phyloP scores from a whole-genome alignment of 2,888 invertebrate species.

The Drosophila nr. perissopoda region DNA sequence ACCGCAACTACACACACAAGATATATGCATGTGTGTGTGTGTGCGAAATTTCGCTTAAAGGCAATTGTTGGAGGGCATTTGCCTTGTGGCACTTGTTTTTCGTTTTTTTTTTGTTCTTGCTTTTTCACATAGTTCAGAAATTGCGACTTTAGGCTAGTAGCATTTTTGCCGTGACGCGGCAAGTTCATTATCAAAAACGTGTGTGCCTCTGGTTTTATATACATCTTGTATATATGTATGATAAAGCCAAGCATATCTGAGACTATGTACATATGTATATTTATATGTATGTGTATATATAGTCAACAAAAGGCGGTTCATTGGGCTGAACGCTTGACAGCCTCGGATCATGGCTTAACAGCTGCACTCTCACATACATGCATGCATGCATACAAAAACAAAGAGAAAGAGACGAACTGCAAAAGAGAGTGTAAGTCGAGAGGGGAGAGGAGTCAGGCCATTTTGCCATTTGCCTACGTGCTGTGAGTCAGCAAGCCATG shows the following conservation, averaged over 20 bases:
- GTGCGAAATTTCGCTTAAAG: slow-evolving; percentile 55
- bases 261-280: slow-evolving; percentile 9
- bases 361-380: slow-evolving; percentile 57
- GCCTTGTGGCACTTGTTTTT: slow-evolving; percentile 56
- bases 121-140: slow-evolving; percentile 65
- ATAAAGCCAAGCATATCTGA: slow-evolving; percentile 50
- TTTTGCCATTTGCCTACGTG: slow-evolving; percentile 67
- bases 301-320: slow-evolving; percentile 65
- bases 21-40: slow-evolving; percentile 29
- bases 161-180: slow-evolving; percentile 45
- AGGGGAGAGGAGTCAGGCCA: slow-evolving; percentile 20
- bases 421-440: slow-evolving; percentile 37
- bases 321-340: slow-evolving; percentile 64
- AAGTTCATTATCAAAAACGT: slow-evolving; percentile 67
- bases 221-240: slow-evolving; percentile 9
- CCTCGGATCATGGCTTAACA: slow-evolving; percentile 68
- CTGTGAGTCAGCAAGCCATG: slow-evolving; percentile 73
- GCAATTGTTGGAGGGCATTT: slow-evolving; percentile 69
- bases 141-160: slow-evolving; percentile 71
- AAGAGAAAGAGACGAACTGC: slow-evolving; percentile 28
- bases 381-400: slow-evolving; percentile 6
- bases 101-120: slow-evolving; percentile 37
- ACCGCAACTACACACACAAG: slow-evolving; percentile 6
- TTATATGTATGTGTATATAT: slow-evolving; percentile 1
- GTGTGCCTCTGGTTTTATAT: slow-evolving; percentile 18